Evolutionary conservation across 2,797 vertebrate species (phyloP).

Genomic region (Tapera naevia): DNA sequence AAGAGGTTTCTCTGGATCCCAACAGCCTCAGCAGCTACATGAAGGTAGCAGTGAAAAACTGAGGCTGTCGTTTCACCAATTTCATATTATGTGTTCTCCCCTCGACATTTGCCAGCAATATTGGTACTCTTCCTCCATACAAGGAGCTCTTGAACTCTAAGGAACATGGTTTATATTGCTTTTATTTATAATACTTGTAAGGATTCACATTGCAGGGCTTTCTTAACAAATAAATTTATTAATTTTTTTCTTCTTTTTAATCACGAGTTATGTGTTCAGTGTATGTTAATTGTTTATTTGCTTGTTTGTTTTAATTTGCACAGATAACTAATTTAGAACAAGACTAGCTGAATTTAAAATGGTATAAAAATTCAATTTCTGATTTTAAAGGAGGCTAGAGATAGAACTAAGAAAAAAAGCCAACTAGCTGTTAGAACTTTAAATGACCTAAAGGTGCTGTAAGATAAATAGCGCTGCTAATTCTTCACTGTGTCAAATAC

Average conservation of each 20-base stretch:
- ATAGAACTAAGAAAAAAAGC: neutral
- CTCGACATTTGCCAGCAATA: neutral
- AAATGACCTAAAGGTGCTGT: neutral
- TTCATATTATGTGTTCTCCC: neutral
- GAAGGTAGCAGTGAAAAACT: neutral
- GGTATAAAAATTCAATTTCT: neutral
- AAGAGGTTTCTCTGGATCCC: neutral
- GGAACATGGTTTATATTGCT: accelerated
- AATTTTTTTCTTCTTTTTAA: neutral
- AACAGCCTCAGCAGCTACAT: neutral
- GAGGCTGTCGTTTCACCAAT: neutral
- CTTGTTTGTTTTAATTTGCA: neutral
- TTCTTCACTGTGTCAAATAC: neutral
- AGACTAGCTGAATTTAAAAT: neutral
- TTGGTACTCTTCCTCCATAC: neutral
- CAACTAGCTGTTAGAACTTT: neutral
- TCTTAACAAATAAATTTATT: neutral
- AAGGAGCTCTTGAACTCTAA: neutral
- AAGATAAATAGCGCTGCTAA: neutral
- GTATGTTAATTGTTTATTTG: neutral
- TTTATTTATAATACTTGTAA: neutral
- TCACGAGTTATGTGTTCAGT: neutral
- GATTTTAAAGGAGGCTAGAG: neutral
- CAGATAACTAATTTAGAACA: neutral
- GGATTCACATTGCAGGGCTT: neutral